Base-by-base conservation (phyloP, 2,888 invertebrate species). In the Noctua pronuba region DNA sequence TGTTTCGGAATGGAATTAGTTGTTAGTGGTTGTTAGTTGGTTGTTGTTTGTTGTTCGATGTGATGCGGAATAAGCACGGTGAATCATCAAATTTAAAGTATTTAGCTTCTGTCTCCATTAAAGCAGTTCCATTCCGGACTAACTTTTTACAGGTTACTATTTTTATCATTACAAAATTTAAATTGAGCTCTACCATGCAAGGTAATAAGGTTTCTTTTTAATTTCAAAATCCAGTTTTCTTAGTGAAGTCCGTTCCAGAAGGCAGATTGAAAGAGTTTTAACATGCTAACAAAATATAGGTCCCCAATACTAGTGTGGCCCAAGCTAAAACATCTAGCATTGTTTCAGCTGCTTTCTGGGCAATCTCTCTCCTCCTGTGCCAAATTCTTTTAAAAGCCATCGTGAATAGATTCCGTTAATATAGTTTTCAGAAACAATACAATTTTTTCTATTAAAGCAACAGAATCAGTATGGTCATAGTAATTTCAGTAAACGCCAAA, bases 401-500 rank as follows among this genome's bases (percentile, higher is more conserved):
- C 65, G 74, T 80, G 10, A 46, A 35, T 64, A 55, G 44, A 16
- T 83, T 78, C 52, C 31, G 11, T 46, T 52, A 49, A 1, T 4
- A 58, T 7, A 46, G 18, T 21, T 58, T 64, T n/a, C 21, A 60
- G 13, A 70, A 35, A 38, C 13, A 65, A 62, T 16, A 66, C 46
- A 64, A 38, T 49, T n/a, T 31, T 75, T 85, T 62, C 35, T 38
- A 7, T 46, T 86, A 94, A 1, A 94, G 75, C 41, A 95, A 70
- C 64, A 95, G 74, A 60, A 96, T 67, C 68, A 95, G 38, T 58
- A 95, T 55, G 1, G 94, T 93, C 79, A 95, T 80, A 58, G 92
- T 88, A 62, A 95, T 93, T 88, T 95, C 95, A 67, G 92, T 92
- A 78, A 94, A 92, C 3, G 95, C 94, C 58, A 95, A 86, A 18